These are phyloP conservation scores for Drosophila rufa DNA, from an alignment of 1,140 invertebrate genomes.

Conservation along the genomic window DNA sequence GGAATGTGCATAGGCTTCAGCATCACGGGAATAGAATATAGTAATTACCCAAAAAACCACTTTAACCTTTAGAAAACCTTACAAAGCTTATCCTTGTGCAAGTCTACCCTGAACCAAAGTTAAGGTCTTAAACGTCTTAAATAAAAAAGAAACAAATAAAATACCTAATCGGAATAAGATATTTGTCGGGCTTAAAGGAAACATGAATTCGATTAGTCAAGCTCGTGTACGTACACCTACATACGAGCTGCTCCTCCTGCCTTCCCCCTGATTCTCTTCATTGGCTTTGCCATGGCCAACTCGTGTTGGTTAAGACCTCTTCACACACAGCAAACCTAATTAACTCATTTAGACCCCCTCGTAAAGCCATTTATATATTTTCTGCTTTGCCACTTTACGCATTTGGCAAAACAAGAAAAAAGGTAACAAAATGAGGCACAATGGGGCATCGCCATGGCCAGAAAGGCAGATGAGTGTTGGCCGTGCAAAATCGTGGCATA, in stretches of 20 bases:
- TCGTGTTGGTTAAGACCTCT: constrained; percentile 37
- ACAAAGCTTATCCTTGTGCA: no score
- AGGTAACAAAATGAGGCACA: constrained; percentile 31
- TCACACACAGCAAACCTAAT: constrained; percentile 39
- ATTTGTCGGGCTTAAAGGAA: background rate
- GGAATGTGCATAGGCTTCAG: no score
- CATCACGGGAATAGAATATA: no score
- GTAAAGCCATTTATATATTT: constrained; percentile 46
- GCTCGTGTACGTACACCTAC: constrained; percentile 9
- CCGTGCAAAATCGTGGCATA: constrained; percentile 52
- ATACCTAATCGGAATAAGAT: background rate
- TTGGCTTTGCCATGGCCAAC: constrained; percentile 48
- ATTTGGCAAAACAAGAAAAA: constrained; percentile 28
- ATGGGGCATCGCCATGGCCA: constrained; percentile 51
- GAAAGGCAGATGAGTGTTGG: constrained; percentile 54
- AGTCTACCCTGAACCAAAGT: no score
- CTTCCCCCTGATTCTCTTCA: constrained; percentile 11
- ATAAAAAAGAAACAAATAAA: no score
- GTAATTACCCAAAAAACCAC: no score
- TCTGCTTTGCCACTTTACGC: constrained; percentile 43
- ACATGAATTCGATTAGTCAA: background rate
- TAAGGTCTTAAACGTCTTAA: no score
- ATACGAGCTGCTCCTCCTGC: constrained; percentile 1
- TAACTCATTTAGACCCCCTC: constrained; percentile 56
- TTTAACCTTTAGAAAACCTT: no score